Percentiles rank a stretch among this genome's conserved stretches.
Conservation (phyloP, 2,888 invertebrate species). For the Ramazzottius varieornatus region DNA sequence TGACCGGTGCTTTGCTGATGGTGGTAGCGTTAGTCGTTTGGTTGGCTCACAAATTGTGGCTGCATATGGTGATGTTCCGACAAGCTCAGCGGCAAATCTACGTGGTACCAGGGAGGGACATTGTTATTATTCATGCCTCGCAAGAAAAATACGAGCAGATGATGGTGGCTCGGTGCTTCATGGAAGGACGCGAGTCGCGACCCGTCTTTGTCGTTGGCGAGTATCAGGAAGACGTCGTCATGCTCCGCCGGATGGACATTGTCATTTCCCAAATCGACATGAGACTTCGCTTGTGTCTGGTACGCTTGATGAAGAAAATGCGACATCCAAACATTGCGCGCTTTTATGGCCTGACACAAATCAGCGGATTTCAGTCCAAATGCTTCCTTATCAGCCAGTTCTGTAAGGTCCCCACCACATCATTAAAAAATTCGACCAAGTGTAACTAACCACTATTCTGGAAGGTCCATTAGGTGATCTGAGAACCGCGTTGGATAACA, state of each 20-base stretch:
- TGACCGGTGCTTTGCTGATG: neutral
- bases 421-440: too few relatives aligned
- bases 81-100: neutral
- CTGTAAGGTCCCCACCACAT: neutral
- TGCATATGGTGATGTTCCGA: neutral
- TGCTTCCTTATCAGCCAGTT: neutral
- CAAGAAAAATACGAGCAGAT: neutral
- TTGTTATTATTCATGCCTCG: neutral
- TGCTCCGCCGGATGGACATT: neutral
- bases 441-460: too few relatives aligned
- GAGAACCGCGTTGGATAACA: neutral
- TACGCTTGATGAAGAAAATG: neutral
- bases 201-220: neutral
- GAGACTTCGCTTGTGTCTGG: neutral
- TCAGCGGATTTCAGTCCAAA: neutral
- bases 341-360: neutral
- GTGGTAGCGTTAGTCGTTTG: neutral
- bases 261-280: neutral
- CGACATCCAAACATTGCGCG: neutral
- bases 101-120: neutral
- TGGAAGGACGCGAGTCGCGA: neutral
- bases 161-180: neutral
- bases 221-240: neutral
- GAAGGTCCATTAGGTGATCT: neutral
- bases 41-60: neutral